Conservation (phyloP, 2,888 invertebrate species). For the Lithodes maja region DNA sequence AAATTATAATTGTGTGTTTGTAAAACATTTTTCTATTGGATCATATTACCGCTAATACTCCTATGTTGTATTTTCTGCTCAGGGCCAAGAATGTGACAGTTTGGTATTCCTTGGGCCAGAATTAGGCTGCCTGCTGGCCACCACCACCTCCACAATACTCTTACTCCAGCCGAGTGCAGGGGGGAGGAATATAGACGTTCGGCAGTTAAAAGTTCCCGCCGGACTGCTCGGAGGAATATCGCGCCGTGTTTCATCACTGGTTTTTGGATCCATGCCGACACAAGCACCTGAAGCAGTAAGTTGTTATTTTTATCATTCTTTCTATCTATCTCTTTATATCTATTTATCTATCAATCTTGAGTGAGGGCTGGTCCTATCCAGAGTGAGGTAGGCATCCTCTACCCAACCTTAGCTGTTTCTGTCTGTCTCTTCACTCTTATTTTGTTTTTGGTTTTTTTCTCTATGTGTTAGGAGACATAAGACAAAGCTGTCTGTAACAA, state of each 20-base stretch:
- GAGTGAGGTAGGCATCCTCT: too few species aligned
- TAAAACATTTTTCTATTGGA: too few species aligned
- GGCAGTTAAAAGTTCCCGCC: constrained; percentile 74
- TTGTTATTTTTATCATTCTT: background rate
- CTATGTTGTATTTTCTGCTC: constrained; percentile 20
- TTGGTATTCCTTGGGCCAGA: constrained; percentile 82
- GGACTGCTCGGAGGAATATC: constrained; percentile 88
- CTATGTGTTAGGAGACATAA: too few species aligned
- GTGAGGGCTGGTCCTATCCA: too few species aligned
- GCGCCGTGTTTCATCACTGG: constrained; percentile 85
- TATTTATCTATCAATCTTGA: too few species aligned
- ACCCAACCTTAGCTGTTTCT: too few species aligned
- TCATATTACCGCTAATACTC: background rate
- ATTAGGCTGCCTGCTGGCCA: constrained; percentile 86
- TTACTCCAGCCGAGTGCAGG: constrained; percentile 81
- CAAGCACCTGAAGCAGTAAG: constrained; percentile 73
- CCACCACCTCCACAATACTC: constrained; percentile 92
- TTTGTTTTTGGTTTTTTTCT: too few species aligned
- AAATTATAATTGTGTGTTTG: too few species aligned
- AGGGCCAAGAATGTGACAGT: constrained; percentile 88
- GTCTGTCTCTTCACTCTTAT: too few species aligned
- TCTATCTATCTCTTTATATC: too few species aligned
- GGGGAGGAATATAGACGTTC: constrained; percentile 78
- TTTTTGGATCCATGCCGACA: constrained; percentile 81
- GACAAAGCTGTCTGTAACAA: too few species aligned